Evolutionary conservation across 2,113 vertebrate genomes (phyloP).

Genomic region (Pelecanus crispus): DNA sequence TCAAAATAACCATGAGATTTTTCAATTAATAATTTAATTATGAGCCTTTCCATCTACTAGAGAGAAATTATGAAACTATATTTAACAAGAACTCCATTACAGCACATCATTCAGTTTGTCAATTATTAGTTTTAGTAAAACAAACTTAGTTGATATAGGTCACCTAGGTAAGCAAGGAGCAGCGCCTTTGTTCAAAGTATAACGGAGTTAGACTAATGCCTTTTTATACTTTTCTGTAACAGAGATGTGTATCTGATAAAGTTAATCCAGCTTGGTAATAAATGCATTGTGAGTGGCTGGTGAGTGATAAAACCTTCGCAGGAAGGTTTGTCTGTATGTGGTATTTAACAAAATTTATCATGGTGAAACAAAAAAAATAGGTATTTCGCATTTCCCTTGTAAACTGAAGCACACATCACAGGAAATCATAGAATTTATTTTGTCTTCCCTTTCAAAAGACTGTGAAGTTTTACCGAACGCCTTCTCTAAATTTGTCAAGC

Average conservation of each 20-base stretch:
- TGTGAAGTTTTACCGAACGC: background rate
- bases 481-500: background rate
- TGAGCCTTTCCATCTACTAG: background rate
- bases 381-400: background rate
- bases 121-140: slow-evolving; percentile 9
- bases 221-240: background rate
- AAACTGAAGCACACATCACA: background rate
- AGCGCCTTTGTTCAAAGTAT: background rate
- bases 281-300: slow-evolving; percentile 13
- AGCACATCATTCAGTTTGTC: slow-evolving; percentile 8
- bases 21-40: slow-evolving; percentile 46
- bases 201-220: slow-evolving; percentile 22
- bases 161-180: background rate
- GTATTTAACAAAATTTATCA: background rate
- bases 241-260: slow-evolving; percentile 19
- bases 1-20: slow-evolving; percentile 15
- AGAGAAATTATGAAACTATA: background rate
- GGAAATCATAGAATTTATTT: background rate
- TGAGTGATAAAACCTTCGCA: background rate
- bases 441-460: background rate
- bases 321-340: background rate
- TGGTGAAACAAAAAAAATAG: background rate
- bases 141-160: background rate
- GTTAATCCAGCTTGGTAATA: slow-evolving; percentile 10
- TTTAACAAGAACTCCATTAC: background rate